Conservation (phyloP, 2,113 vertebrate species). For the Hydrochoerus hydrochaeris region DNA sequence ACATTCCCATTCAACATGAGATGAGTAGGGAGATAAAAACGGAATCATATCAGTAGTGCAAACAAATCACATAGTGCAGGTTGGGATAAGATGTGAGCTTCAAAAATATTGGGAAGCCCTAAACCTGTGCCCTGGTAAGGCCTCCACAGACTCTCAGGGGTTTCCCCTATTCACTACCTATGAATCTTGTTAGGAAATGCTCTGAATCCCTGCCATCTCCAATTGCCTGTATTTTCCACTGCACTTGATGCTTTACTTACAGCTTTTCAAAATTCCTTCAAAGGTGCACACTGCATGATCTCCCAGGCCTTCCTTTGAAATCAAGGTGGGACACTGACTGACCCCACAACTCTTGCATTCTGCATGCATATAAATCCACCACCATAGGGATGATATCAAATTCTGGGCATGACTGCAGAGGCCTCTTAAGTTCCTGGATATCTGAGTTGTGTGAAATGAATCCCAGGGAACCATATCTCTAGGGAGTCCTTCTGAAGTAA, state of each 20-base stretch:
- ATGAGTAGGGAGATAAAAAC: not conserved
- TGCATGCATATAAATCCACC: not conserved
- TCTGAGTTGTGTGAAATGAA: not conserved
- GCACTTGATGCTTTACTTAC: not conserved
- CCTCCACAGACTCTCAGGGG: not conserved
- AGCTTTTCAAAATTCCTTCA: not conserved
- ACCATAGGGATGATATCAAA: not conserved
- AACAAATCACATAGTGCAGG: not conserved
- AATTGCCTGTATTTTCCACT: not conserved
- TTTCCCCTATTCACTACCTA: not conserved
- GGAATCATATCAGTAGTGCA: not conserved
- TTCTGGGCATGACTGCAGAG: not conserved
- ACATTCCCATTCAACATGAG: too few species aligned
- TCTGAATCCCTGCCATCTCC: not conserved
- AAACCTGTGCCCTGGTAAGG: not conserved
- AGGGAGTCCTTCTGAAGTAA: not conserved
- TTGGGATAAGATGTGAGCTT: not conserved
- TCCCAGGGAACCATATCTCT: not conserved
- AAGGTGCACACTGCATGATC: not conserved
- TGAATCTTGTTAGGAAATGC: not conserved
- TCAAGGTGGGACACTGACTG: too few species aligned
- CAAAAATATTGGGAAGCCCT: not conserved
- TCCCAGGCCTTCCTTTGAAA: too few species aligned
- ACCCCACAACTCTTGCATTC: too few species aligned
- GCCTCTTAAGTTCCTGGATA: not conserved